phyloP scores from a whole-genome alignment of 2,797 vertebrate species.

The Labroides dimidiatus region DNA sequence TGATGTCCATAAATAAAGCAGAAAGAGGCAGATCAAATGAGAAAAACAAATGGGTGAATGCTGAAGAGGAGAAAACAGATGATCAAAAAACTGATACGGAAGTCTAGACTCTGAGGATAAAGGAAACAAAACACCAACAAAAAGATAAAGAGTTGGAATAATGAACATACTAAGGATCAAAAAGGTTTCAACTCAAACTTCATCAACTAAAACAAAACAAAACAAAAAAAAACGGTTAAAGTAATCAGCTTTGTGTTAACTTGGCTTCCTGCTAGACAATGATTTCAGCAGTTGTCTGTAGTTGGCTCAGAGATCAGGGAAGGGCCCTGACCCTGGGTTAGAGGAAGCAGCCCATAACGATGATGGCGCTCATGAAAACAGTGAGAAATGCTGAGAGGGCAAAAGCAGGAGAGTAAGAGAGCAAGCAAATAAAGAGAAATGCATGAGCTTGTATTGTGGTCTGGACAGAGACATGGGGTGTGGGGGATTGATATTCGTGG shows the following conservation, averaged over 20 bases:
- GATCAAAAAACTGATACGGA: neutral
- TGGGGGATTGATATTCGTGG: slow-evolving; percentile 42
- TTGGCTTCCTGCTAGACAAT: slow-evolving; percentile 8
- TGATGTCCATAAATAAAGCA: neutral
- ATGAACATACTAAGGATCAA: too few species aligned
- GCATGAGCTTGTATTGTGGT: slow-evolving; percentile 78
- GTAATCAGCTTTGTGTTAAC: neutral
- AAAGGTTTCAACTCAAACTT: too few species aligned
- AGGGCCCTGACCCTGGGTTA: slow-evolving; percentile 67
- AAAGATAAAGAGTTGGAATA: too few species aligned
- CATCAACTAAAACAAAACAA: too few species aligned
- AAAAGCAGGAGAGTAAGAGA: slow-evolving; percentile 55
- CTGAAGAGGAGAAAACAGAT: neutral
- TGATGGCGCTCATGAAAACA: slow-evolving; percentile 70
- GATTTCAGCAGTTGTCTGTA: slow-evolving; percentile 22
- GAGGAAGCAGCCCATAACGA: slow-evolving; percentile 74
- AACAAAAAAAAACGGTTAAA: too few species aligned
- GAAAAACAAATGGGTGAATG: neutral
- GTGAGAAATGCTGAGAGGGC: slow-evolving; percentile 77
- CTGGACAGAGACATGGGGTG: slow-evolving; percentile 57
- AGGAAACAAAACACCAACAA: neutral
- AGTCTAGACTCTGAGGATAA: neutral
- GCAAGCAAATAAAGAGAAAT: slow-evolving; percentile 66
- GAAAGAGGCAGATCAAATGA: neutral
- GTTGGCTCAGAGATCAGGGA: slow-evolving; percentile 28